Percentiles rank a stretch among this genome's conserved stretches.
These are phyloP conservation scores for Phylloscopus trochilus DNA, from an alignment of 2,113 vertebrate species.

Conservation along the genomic window DNA sequence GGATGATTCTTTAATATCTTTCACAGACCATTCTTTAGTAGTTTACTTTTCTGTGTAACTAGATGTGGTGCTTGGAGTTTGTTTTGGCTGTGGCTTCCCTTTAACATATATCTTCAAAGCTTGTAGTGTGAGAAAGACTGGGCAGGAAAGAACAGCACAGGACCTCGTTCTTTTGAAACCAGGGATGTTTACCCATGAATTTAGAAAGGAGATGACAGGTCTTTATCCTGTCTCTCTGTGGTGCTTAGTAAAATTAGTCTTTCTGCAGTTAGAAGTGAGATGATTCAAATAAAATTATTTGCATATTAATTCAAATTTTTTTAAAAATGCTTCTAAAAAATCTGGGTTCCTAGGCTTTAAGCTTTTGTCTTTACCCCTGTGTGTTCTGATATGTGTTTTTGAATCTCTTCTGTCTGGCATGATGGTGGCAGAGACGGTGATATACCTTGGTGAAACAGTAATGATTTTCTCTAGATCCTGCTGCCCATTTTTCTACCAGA, in stretches of 20 bases:
- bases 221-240: neutral
- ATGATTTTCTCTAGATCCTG: neutral
- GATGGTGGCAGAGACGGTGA: neutral
- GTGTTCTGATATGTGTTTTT: neutral
- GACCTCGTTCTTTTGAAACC: neutral
- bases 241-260: neutral
- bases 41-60: neutral
- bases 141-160: constrained; percentile 2
- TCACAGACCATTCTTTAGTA: neutral
- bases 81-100: constrained; percentile 40
- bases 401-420: neutral
- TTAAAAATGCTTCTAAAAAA: neutral
- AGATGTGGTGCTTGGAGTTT: constrained; percentile 18
- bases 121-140: neutral
- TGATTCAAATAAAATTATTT: neutral
- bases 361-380: neutral
- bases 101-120: constrained; percentile 36
- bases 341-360: neutral
- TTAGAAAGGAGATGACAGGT: neutral
- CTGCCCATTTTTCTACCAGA: neutral
- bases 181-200: constrained; percentile 28
- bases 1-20: neutral
- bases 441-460: neutral
- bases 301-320: neutral
- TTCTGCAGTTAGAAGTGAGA: neutral